Evolutionary conservation across 2,888 invertebrate species (phyloP).

Genomic region (Caenorhabditis drosophilae): DNA sequence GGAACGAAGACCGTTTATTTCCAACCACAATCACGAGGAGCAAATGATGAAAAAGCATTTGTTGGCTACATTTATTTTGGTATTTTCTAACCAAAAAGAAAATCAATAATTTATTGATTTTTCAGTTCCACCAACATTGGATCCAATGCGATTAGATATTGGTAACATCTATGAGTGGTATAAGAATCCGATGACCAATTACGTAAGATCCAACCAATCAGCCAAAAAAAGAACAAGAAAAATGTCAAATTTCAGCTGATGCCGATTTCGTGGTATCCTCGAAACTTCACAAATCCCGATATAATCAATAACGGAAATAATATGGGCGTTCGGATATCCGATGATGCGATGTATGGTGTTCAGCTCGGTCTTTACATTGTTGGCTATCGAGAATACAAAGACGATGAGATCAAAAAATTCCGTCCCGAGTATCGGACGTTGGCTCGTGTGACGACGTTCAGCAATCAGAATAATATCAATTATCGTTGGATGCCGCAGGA

Average conservation of each 20-base stretch:
- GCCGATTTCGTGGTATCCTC: slow-evolving; percentile 68
- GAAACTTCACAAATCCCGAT: slow-evolving; percentile 68
- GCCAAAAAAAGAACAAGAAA: neutral
- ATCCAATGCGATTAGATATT: slow-evolving; percentile 68
- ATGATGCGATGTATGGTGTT: slow-evolving; percentile 63
- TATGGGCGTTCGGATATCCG: slow-evolving; percentile 56
- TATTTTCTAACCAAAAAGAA: too few species aligned
- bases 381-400: slow-evolving; percentile 64
- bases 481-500: slow-evolving; percentile 66
- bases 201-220: slow-evolving; percentile 29
- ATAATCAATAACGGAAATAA: slow-evolving; percentile 46
- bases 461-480: slow-evolving; percentile 60
- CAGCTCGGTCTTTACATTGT: slow-evolving; percentile 67
- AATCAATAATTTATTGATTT: too few species aligned
- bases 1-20: slow-evolving; percentile 68
- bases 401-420: slow-evolving; percentile 66
- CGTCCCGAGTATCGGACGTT: slow-evolving; percentile 67
- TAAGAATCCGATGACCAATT: slow-evolving; percentile 63
- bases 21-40: slow-evolving; percentile 65
- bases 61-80: slow-evolving; percentile 69
- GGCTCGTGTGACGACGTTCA: slow-evolving; percentile 60
- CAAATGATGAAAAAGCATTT: slow-evolving; percentile 67
- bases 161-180: slow-evolving; percentile 67
- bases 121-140: slow-evolving; percentile 68
- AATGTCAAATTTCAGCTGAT: slow-evolving; percentile 50